Evolutionary conservation across 2,888 invertebrate species (phyloP).

Genomic region (Epirrita christyi): DNA sequence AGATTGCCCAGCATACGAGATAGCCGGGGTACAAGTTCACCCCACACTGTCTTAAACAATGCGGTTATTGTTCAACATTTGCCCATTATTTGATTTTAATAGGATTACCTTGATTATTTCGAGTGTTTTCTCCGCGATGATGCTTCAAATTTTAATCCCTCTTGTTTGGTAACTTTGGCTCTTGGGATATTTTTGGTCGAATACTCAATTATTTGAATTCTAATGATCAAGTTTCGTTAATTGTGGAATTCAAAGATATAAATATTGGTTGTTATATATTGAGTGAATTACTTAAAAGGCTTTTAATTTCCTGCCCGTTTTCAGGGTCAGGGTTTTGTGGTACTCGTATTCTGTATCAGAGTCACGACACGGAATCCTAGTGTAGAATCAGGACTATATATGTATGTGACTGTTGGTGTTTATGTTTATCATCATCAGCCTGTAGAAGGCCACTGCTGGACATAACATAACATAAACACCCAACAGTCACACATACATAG

Average conservation of each 20-base stretch:
- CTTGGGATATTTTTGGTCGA: conserved; percentile 2
- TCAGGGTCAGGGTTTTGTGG: too few relatives aligned
- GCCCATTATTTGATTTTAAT: conserved; percentile 16
- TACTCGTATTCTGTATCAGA: too few relatives aligned
- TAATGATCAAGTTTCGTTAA: conserved; percentile 11
- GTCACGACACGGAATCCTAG: too few relatives aligned
- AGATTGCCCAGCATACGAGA: not conserved
- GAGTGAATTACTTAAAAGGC: not conserved
- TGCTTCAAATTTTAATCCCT: conserved; percentile 6
- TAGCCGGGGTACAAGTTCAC: conserved; percentile 3
- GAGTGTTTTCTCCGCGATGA: conserved; percentile 1
- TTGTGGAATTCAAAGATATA: not conserved
- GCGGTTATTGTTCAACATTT: conserved; percentile 6
- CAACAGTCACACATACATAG: too few relatives aligned
- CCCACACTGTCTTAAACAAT: conserved; percentile 13
- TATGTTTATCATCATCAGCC: too few relatives aligned
- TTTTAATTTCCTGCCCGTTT: conserved; percentile 1
- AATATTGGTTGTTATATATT: conserved; percentile 7
- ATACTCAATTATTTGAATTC: conserved; percentile 11
- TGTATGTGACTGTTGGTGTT: too few relatives aligned
- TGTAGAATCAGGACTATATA: too few relatives aligned
- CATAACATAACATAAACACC: too few relatives aligned
- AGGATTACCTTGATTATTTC: conserved; percentile 16
- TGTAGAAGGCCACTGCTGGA: too few relatives aligned
- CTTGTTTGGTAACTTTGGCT: conserved; percentile 12